A percentile compares a stretch with the other conserved stretches of the same genome.
Evolutionary conservation across 2,888 invertebrate genomes (phyloP).

Genomic region (Nomada fabriciana): DNA sequence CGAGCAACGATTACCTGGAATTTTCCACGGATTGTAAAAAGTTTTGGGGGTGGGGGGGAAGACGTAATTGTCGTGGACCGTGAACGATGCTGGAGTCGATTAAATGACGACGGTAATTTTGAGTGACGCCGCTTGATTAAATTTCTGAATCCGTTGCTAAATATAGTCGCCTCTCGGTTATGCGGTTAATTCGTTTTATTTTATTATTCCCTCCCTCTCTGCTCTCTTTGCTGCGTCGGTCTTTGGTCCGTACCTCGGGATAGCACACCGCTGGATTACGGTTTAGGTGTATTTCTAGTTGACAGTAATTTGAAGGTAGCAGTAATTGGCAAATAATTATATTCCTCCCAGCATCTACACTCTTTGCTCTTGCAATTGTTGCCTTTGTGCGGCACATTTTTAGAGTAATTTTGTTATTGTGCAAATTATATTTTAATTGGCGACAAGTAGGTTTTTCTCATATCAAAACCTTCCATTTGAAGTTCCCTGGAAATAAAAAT

Average conservation of each 20-base stretch:
- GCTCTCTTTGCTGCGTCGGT: not conserved
- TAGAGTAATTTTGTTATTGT: too few species aligned
- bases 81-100: slow-evolving; percentile 34
- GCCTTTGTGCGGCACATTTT: too few species aligned
- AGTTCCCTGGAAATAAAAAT: too few species aligned
- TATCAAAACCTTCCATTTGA: too few species aligned
- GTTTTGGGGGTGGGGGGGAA: too few species aligned
- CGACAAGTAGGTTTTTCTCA: too few species aligned
- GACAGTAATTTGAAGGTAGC: too few species aligned
- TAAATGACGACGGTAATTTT: slow-evolving; percentile 40
- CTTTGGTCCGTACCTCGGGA: not conserved
- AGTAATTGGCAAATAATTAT: too few species aligned
- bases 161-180: slow-evolving; percentile 23
- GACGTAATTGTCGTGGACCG: slow-evolving; percentile 15
- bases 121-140: slow-evolving; percentile 48
- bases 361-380: too few species aligned
- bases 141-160: slow-evolving; percentile 46
- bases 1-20: not conserved
- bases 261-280: not conserved
- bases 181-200: slow-evolving; percentile 36
- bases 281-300: not conserved
- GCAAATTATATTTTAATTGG: too few species aligned
- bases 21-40: not conserved
- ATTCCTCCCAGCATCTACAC: too few species aligned
- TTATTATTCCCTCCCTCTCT: slow-evolving; percentile 22